Evolutionary conservation across 2,888 invertebrate genomes (phyloP).

Genomic region (Tromatobia lineatoria): DNA sequence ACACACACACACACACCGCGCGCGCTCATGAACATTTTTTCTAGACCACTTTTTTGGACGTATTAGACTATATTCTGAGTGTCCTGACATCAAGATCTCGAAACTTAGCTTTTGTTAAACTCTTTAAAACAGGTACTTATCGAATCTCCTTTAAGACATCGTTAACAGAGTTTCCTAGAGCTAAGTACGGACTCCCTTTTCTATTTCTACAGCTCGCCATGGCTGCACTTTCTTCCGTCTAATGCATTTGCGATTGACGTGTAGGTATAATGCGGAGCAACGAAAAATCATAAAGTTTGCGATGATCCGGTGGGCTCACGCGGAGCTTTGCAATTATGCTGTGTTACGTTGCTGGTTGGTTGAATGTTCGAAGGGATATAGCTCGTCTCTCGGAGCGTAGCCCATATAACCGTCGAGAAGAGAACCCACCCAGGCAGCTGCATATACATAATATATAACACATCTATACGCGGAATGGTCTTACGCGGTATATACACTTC

Average conservation of each 20-base stretch:
- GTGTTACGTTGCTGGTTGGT: slow-evolving; percentile 29
- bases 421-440: slow-evolving; percentile 66
- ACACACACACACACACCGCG: too few relatives aligned
- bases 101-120: too few relatives aligned
- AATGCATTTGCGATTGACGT: slow-evolving; percentile 11
- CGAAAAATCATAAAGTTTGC: slow-evolving; percentile 69
- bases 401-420: slow-evolving; percentile 48
- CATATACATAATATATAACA: slow-evolving; percentile 48
- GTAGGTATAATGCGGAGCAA: slow-evolving; percentile 43
- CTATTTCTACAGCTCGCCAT: slow-evolving; percentile 13
- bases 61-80: too few relatives aligned
- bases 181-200: background rate
- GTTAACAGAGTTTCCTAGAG: background rate
- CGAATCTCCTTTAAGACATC: too few relatives aligned
- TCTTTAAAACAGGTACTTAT: too few relatives aligned
- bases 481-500: background rate
- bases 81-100: too few relatives aligned
- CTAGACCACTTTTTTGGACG: too few relatives aligned
- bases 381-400: slow-evolving; percentile 17
- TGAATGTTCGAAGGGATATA: slow-evolving; percentile 55
- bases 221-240: background rate
- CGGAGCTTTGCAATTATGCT: slow-evolving; percentile 68
- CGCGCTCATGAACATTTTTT: too few relatives aligned
- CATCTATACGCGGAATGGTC: slow-evolving; percentile 23
- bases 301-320: slow-evolving; percentile 62